Percentiles rank a stretch among this genome's conserved stretches.
Evolutionary conservation across 2,797 vertebrate genomes (phyloP).

Genomic region (Eutrigla gurnardus): DNA sequence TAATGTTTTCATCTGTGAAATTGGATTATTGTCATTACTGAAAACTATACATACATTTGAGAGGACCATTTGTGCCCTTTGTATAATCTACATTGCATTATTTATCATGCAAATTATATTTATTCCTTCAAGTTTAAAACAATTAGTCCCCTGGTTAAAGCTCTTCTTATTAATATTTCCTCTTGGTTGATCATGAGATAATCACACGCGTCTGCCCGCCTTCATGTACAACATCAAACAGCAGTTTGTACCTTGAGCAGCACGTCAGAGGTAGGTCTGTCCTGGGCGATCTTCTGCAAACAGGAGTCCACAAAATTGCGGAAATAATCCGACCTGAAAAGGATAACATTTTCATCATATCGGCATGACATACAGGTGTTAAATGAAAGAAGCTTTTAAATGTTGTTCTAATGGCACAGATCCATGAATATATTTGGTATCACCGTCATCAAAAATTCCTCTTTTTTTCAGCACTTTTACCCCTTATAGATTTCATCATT

Average conservation of each 20-base stretch:
- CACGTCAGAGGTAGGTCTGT: slow-evolving; percentile 94
- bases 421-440: neutral
- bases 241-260: slow-evolving; percentile 89
- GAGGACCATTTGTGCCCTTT: neutral
- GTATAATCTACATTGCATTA: no score
- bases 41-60: neutral
- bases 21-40: neutral
- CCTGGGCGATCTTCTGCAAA: slow-evolving; percentile 94
- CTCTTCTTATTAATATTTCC: neutral
- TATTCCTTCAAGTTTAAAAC: neutral
- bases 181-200: neutral
- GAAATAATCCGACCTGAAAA: slow-evolving; percentile 93
- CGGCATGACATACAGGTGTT: neutral
- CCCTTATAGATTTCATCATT: neutral
- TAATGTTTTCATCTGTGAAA: neutral
- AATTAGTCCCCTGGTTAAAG: neutral
- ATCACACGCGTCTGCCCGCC: neutral
- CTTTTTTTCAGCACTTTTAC: neutral
- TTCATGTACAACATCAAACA: slow-evolving; percentile 12
- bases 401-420: neutral
- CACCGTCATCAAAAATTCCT: neutral
- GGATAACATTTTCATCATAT: neutral
- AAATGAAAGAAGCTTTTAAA: neutral
- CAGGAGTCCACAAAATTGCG: slow-evolving; percentile 96
- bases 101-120: neutral